These are phyloP conservation scores for Dioctria rufipes DNA, from an alignment of 2,888 invertebrate genomes.

Conservation along the genomic window DNA sequence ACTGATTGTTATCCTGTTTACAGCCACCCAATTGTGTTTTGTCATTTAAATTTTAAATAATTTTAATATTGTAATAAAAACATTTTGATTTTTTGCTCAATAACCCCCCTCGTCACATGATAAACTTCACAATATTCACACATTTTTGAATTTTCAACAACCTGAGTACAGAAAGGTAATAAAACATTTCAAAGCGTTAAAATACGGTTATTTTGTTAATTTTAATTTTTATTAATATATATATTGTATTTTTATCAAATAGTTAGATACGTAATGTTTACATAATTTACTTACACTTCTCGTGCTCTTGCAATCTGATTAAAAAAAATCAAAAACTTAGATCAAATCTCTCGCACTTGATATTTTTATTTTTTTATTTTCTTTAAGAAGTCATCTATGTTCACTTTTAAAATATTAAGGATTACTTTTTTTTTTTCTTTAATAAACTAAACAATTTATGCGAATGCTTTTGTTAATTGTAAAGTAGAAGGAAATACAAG, in stretches of 20 bases:
- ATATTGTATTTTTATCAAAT: constrained; percentile 7
- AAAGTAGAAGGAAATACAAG: background rate
- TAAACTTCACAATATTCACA: too few species aligned
- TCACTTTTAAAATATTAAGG: background rate
- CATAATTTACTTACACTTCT: constrained; percentile 9
- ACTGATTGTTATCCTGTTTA: constrained; percentile 62
- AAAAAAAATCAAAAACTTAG: background rate
- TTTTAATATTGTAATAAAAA: constrained; percentile 9
- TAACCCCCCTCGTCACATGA: background rate
- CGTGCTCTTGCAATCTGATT: constrained; percentile 37
- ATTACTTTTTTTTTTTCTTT: background rate
- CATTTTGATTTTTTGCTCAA: background rate
- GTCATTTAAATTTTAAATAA: constrained; percentile 19
- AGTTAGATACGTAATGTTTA: constrained; percentile 5
- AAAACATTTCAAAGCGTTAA: background rate
- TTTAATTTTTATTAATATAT: constrained; percentile 37
- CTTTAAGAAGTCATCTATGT: background rate
- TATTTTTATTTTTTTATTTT: background rate
- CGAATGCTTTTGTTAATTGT: constrained; percentile 13
- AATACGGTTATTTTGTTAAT: constrained; percentile 25
- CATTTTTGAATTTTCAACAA: too few species aligned
- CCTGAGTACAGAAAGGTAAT: background rate
- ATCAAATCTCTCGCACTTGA: background rate
- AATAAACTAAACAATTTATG: background rate
- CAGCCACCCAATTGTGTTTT: background rate